Conservation (phyloP, 2,113 vertebrate genomes). For the Antidorcas marsupialis region DNA sequence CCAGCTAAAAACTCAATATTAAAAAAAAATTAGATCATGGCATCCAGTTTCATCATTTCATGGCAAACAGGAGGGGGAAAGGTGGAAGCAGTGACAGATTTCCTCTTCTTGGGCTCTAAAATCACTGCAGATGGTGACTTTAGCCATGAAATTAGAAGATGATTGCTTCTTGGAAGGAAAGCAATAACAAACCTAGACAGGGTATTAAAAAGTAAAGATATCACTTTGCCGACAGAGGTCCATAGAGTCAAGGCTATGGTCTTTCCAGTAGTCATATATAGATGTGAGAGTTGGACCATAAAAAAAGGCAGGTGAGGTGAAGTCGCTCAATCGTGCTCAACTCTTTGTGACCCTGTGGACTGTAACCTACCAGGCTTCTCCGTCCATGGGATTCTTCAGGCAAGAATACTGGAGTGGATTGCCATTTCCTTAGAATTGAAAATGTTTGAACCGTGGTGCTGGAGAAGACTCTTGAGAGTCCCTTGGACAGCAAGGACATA, state of each 20-base stretch:
- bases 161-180: background rate
- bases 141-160: background rate
- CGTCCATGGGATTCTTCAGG: too few species aligned
- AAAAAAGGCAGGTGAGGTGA: background rate
- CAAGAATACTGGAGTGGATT: too few species aligned
- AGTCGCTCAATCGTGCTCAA: too few species aligned
- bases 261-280: background rate
- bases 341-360: too few species aligned
- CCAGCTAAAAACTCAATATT: background rate
- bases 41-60: background rate
- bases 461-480: background rate
- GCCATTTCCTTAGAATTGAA: background rate
- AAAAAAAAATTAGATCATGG: background rate
- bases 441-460: background rate
- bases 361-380: too few species aligned
- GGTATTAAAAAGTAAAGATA: background rate
- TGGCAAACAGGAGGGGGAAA: background rate
- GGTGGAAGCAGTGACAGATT: background rate
- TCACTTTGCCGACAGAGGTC: background rate
- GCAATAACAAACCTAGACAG: background rate
- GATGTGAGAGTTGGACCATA: background rate
- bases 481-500: background rate
- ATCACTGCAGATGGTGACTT: background rate
- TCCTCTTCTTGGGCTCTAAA: background rate
- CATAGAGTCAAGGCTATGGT: background rate